Base-by-base conservation (phyloP, 1,140 invertebrate genomes). In the Drosophila orosa region DNA sequence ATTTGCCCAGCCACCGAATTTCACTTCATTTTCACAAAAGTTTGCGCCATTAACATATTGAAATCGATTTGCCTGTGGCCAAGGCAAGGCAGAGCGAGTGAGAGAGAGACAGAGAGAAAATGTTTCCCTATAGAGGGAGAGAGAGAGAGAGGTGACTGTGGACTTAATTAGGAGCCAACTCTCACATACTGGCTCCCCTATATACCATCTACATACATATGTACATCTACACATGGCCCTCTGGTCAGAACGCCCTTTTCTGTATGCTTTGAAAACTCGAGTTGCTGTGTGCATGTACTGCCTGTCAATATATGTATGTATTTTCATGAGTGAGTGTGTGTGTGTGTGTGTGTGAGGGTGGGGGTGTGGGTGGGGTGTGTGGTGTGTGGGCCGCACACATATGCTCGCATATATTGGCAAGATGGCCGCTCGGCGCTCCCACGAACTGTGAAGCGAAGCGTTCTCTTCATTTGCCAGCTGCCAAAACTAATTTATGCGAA, bases 401-500 rank as follows among this genome's bases (percentile, higher is more conserved):
- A 39, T 73, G 78, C 60, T 63, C 48, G 35, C 77, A 59, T 69
- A 72, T 81, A 59, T 78, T 58, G 52, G 58, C 80, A 83, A 78
- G 56, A 81, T 81, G 73, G 78, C 78, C 79, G 79, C 57, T 78
- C 58, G 55, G 59, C 48, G 55, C 65, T 71, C 57, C 44, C 44
- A 68, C 61, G 61, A 68, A 42, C 27, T 52, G 61, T 50, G 44
- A 25, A 25, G 55, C 55, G 55, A 35, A 31, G 45, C 63, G 50
- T 57, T 71, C 75, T 67, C 73, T 73, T 82, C 74, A 80, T 80
- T 80, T 80, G 78, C 78, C 78, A 72, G 60, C 78, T 75, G 57
- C 80, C 80, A 83, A 82, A 78, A 78, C 75, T 82, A 82, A 82
- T 82, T 83, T 82, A 82, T 82, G 80, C 80, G 75, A 82, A 83